Conservation (phyloP, 2,888 invertebrate species). For the Cetonia aurata region DNA sequence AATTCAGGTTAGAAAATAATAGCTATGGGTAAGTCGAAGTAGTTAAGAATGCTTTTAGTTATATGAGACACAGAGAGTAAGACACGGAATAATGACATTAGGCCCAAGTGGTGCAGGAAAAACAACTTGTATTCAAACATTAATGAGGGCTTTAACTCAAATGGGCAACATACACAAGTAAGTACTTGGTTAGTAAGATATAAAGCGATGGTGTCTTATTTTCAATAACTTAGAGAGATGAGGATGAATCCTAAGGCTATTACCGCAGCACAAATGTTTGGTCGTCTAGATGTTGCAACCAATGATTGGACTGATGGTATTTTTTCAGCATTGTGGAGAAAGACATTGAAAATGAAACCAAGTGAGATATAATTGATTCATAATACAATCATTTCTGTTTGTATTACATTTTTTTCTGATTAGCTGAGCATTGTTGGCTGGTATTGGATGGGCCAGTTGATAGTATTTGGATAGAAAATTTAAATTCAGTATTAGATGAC, state of each 20-base stretch:
- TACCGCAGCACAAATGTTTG: constrained; percentile 98
- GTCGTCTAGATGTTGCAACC: constrained; percentile 94
- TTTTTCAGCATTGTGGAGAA: constrained; percentile 96
- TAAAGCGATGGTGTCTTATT: not conserved
- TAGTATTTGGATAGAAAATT: constrained; percentile 98
- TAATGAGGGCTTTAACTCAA: constrained; percentile 92
- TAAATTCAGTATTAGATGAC: constrained; percentile 96
- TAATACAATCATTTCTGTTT: not conserved
- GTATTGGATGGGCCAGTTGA: constrained; percentile 97
- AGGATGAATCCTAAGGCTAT: constrained; percentile 99
- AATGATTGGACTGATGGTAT: constrained; percentile 99
- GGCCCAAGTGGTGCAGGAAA: constrained; percentile 97
- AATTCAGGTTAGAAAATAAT: constrained; percentile 76
- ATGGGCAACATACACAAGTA: constrained; percentile 87
- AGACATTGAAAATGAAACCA: constrained; percentile 89
- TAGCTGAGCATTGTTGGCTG: constrained; percentile 90
- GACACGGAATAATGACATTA: constrained; percentile 96
- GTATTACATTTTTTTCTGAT: constrained; percentile 37
- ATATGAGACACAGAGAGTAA: constrained; percentile 94
- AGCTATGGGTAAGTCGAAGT: not conserved
- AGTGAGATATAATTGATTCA: constrained; percentile 61
- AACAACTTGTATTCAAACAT: constrained; percentile 88
- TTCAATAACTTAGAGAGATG: constrained; percentile 78
- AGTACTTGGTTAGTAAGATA: constrained; percentile 49
- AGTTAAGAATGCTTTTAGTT: constrained; percentile 70